Evolutionary conservation across 37 sponge, comb jelly and placozoan species (phyloP).

Genomic region (Geodia barretti): DNA sequence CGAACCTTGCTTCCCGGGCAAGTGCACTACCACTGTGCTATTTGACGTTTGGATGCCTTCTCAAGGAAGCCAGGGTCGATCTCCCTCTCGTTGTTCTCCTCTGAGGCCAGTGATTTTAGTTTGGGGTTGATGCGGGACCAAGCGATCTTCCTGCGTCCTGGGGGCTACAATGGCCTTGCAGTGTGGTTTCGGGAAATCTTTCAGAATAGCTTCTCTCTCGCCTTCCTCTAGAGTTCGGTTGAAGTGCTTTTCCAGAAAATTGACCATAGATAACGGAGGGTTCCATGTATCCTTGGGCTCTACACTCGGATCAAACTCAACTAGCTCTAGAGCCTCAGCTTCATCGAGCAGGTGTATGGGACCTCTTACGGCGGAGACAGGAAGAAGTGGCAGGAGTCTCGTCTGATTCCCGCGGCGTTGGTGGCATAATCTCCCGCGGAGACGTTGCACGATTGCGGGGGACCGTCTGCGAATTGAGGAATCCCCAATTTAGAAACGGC

Average conservation of each 20-base stretch:
- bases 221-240: neutral
- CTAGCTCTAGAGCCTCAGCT: no score
- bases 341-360: no score
- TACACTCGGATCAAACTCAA: conserved; percentile 17
- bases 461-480: no score
- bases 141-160: conserved; percentile 23
- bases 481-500: no score
- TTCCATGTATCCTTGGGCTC: conserved; percentile 11
- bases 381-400: no score
- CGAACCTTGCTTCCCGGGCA: no score
- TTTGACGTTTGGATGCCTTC: conserved; percentile 35
- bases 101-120: conserved; percentile 29
- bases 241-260: conserved; percentile 13
- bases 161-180: conserved; percentile 4
- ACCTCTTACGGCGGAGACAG: no score
- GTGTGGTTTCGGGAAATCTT: conserved; percentile 19
- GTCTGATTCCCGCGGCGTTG: no score
- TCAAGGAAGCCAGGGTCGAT: conserved; percentile 34
- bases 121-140: conserved; percentile 42
- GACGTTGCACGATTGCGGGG: no score
- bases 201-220: conserved; percentile 23
- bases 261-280: neutral
- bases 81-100: conserved; percentile 14
- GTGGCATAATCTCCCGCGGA: no score
- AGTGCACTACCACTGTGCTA: no score